Evolutionary conservation across 2,888 invertebrate genomes (phyloP).

Genomic region (Stegophylla sp.): DNA sequence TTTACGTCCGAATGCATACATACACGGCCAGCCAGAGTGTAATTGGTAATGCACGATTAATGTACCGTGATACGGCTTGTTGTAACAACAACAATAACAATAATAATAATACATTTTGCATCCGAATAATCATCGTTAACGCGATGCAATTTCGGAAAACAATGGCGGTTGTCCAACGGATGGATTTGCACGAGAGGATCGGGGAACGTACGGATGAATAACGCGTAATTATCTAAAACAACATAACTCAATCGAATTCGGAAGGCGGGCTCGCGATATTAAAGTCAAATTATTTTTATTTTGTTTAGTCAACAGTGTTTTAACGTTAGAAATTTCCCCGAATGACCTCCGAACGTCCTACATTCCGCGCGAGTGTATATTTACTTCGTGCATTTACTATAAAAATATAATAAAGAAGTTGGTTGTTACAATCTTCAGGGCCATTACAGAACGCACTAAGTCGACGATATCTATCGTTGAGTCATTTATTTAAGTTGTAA

Average conservation of each 20-base stretch:
- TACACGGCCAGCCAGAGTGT: conserved; percentile 21
- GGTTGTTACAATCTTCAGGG: too few species aligned
- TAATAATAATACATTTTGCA: conserved; percentile 17
- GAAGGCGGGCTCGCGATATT: conserved; percentile 4
- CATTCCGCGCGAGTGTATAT: not conserved
- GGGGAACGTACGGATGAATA: not conserved
- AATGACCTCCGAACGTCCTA: conserved; percentile 32
- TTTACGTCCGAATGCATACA: not conserved
- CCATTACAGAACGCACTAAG: too few species aligned
- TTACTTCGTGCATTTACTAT: too few species aligned
- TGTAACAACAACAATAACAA: too few species aligned
- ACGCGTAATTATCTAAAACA: too few species aligned
- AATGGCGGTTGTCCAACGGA: not conserved
- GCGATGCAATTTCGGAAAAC: conserved; percentile 1
- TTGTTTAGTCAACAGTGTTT: not conserved
- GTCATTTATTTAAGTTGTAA: too few species aligned
- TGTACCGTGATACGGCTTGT: too few species aligned
- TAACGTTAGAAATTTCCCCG: not conserved
- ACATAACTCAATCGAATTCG: not conserved
- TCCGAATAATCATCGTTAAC: conserved; percentile 17
- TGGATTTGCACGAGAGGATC: too few species aligned
- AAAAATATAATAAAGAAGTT: too few species aligned
- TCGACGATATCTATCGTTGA: too few species aligned
- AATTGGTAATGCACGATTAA: conserved; percentile 13
- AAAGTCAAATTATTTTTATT: not conserved